A percentile compares a stretch with the other conserved stretches of the same genome.
Conservation (phyloP, 2,888 invertebrate genomes). For the Tinea trinotella region DNA sequence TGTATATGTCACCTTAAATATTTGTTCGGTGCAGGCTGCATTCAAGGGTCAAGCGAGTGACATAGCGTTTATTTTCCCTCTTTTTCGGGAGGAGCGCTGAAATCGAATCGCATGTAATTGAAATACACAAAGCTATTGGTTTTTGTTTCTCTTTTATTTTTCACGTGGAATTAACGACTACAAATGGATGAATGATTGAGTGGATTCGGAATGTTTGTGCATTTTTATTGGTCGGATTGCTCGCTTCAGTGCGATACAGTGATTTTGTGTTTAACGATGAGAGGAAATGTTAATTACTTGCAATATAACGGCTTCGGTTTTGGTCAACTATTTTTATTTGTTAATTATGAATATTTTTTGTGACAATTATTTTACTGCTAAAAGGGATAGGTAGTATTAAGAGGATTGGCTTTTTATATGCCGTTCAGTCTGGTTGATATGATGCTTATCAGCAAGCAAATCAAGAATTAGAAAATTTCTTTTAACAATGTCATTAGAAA, state of each 20-base stretch:
- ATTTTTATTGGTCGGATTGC: not conserved
- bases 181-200: conserved; percentile 1
- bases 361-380: no score
- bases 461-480: not conserved
- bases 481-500: conserved; percentile 17
- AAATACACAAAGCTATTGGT: conserved; percentile 10
- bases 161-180: not conserved
- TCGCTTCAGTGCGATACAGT: not conserved
- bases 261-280: no score
- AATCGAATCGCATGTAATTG: conserved; percentile 8
- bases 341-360: no score
- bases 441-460: not conserved
- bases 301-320: no score
- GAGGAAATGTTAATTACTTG: no score
- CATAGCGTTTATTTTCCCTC: not conserved
- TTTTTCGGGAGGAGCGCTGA: not conserved
- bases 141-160: not conserved
- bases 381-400: no score
- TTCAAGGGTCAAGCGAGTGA: conserved; percentile 10
- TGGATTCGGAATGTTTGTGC: not conserved
- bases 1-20: no score
- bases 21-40: conserved; percentile 3
- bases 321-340: no score
- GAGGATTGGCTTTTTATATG: no score
- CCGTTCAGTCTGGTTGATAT: no score